phyloP scores from a whole-genome alignment of 30 jellyfish, hydroid and myxozoan genomes.

The Rhopilema esculentum region DNA sequence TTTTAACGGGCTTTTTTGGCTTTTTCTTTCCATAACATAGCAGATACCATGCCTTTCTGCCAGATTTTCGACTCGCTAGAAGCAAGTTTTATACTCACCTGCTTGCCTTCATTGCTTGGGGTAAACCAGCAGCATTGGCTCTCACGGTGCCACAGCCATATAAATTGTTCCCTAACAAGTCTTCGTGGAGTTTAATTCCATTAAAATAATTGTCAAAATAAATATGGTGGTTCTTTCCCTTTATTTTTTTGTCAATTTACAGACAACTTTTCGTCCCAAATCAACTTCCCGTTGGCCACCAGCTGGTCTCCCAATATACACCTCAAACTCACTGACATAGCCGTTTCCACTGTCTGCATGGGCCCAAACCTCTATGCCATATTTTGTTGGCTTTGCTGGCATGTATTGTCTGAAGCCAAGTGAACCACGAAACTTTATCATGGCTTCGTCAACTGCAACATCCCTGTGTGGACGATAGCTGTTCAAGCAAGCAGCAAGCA shows the following conservation, averaged over 20 bases:
- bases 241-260: background rate
- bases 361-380: constrained; percentile 35
- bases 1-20: constrained; percentile 6
- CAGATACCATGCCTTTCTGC: constrained; percentile 19
- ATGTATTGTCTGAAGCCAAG: constrained; percentile 24
- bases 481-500: background rate
- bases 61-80: constrained; percentile 11
- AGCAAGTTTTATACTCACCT: background rate
- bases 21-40: constrained; percentile 12
- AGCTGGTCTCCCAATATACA: background rate
- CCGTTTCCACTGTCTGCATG: constrained; percentile 11
- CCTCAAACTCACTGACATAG: constrained; percentile 2
- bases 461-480: constrained; percentile 4
- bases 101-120: background rate
- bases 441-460: constrained; percentile 30
- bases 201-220: constrained; percentile 14
- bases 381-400: constrained; percentile 33
- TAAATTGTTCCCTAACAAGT: background rate
- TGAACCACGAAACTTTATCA: constrained; percentile 11
- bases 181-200: constrained; percentile 16
- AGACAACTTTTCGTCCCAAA: background rate
- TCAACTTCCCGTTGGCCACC: background rate
- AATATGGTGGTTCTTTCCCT: background rate
- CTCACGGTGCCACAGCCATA: constrained; percentile 33
- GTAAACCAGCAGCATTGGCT: background rate